phyloP scores from a whole-genome alignment of 2,888 invertebrate genomes.

The Lymantria dispar region DNA sequence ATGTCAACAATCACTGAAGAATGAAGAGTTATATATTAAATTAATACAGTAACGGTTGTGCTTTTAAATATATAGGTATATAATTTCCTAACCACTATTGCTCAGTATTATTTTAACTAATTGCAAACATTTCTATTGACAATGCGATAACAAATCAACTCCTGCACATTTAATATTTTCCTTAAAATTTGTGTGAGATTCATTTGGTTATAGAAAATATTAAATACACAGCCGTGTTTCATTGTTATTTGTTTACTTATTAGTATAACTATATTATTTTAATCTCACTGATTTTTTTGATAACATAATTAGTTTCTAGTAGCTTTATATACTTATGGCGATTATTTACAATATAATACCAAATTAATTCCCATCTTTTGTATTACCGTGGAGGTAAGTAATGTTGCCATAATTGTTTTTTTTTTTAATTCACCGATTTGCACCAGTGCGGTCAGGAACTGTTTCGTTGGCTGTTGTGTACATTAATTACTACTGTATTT shows the following conservation, averaged over 20 bases:
- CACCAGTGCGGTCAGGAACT: neutral
- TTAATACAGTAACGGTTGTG: constrained; percentile 59
- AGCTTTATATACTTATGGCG: constrained; percentile 69
- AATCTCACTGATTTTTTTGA: constrained; percentile 79
- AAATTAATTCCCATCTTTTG: constrained; percentile 46
- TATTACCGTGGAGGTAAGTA: constrained; percentile 48
- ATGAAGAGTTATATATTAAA: constrained; percentile 51
- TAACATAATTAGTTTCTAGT: constrained; percentile 69
- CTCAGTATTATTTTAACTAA: constrained; percentile 34
- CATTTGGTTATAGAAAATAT: constrained; percentile 52
- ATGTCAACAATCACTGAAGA: constrained; percentile 1
- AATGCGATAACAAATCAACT: constrained; percentile 38
- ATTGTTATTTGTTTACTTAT: constrained; percentile 41
- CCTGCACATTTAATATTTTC: constrained; percentile 62
- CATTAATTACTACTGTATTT: neutral
- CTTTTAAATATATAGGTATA: constrained; percentile 51
- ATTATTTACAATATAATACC: constrained; percentile 67
- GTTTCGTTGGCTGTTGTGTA: constrained; percentile 5
- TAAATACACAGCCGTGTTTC: constrained; percentile 55
- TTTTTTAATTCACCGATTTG: neutral
- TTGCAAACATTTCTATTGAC: constrained; percentile 46
- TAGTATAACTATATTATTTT: constrained; percentile 62
- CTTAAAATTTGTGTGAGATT: constrained; percentile 52
- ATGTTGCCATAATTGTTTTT: constrained; percentile 26
- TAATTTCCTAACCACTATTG: constrained; percentile 54